Evolutionary conservation across 2,113 vertebrate species (phyloP).

Genomic region (Entelurus aequoreus): DNA sequence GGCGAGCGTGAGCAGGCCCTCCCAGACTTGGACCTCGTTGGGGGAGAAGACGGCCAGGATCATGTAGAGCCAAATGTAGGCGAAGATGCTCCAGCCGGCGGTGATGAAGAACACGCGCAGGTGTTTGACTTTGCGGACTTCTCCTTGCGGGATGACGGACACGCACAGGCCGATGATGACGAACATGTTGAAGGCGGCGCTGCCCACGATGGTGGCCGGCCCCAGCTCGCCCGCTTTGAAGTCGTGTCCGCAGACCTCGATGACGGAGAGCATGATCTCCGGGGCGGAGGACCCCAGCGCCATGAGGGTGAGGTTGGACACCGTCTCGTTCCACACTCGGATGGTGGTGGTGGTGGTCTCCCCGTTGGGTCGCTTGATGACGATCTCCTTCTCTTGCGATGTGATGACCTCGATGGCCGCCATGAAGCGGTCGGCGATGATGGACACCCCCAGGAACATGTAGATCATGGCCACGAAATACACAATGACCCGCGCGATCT

Average conservation of each 20-base stretch:
- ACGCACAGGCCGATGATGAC: conserved; percentile 96
- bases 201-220: conserved; percentile 95
- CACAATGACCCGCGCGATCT: conserved; percentile 97
- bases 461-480: conserved; percentile 99
- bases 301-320: conserved; percentile 97
- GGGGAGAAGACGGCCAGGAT: conserved; percentile 96
- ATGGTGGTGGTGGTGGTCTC: conserved; percentile 93
- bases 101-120: conserved; percentile 96
- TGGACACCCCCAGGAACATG: conserved; percentile 98
- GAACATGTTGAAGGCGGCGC: conserved; percentile 98
- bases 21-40: conserved; percentile 95
- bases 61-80: conserved; percentile 99
- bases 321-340: conserved; percentile 96
- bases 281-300: conserved; percentile 94
- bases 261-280: conserved; percentile 94
- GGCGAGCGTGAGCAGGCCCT: conserved; percentile 90
- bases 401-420: conserved; percentile 98
- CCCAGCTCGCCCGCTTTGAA: conserved; percentile 90
- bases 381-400: conserved; percentile 93
- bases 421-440: conserved; percentile 99
- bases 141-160: conserved; percentile 91
- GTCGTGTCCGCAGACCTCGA: conserved; percentile 92
- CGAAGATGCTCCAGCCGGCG: conserved; percentile 96
- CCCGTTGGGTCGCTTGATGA: conserved; percentile 91
- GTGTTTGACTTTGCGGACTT: conserved; percentile 95